Base-by-base conservation (phyloP, 2,113 vertebrate species). In the Gila orcuttii region DNA sequence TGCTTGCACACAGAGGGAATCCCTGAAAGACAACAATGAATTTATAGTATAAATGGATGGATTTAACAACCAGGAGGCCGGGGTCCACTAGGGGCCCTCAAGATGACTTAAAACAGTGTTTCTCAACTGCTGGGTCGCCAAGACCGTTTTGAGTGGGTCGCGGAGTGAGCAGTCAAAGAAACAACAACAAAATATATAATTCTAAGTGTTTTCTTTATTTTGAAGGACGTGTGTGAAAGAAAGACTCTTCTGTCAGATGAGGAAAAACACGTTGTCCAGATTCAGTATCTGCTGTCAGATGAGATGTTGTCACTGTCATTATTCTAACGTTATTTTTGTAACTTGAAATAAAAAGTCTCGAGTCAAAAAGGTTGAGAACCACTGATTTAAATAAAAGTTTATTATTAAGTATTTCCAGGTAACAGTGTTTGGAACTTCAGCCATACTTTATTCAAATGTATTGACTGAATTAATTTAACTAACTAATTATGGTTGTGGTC, bases 1-100 rank as follows among this genome's bases (percentile, higher is more conserved):
- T 99, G 98, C 87, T 99, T 99, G 91, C 98, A 99, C 82, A 96
- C 96, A 64, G 98, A 96, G 0, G 98, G 97, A 80, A 99, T 96
- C 98, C 98, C 98, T 99, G 33, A 55, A 87, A 85, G 82, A 83
- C 13, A 82, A 64, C 57, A 80, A 23, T 23, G 1, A 47, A 60
- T 85, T 6, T 36, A 25, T 64, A 36, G 4, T 31, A 9, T 25
- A 19, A 82, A 64, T 64, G 6, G 42, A 7, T 55, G 1, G 25
- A 42, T 57, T 73, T 36, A 69, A 55, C 11, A 36, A 28, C 5
- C 36, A 23, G n/a, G 25, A 83, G 31, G 6, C 39, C 73, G 28
- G 2, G 52, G 64, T 68, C 28, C 64, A 68, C 66, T 21, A 21
- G 31, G 64, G 66, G 8, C 3, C 31, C 31, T 21, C 31, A 11